These are phyloP conservation scores for Thaumetopoea pityocampa DNA, from an alignment of 1,140 invertebrate genomes.

Conservation along the genomic window DNA sequence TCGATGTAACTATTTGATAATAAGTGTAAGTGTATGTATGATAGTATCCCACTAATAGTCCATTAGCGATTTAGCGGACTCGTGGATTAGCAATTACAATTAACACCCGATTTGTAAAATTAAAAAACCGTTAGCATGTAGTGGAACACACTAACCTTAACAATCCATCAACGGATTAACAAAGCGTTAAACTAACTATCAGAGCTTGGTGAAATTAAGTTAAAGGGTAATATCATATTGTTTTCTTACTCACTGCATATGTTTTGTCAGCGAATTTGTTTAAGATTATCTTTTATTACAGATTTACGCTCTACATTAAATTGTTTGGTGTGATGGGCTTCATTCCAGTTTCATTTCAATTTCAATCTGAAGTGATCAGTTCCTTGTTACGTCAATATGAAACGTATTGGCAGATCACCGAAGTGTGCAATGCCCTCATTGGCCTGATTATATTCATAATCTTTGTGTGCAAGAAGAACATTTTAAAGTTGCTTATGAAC, in stretches of 20 bases:
- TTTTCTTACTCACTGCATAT: background rate
- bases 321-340: slow-evolving; percentile 64
- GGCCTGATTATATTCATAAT: slow-evolving; percentile 72
- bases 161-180: too few relatives aligned
- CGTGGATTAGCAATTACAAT: too few relatives aligned
- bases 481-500: slow-evolving; percentile 58
- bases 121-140: too few relatives aligned
- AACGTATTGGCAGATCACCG: slow-evolving; percentile 41
- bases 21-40: too few relatives aligned
- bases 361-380: slow-evolving; percentile 60
- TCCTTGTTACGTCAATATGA: slow-evolving; percentile 36
- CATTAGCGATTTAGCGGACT: too few relatives aligned
- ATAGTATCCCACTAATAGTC: too few relatives aligned
- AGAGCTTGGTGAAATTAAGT: background rate
- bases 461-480: slow-evolving; percentile 74
- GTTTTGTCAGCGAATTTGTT: slow-evolving; percentile 5
- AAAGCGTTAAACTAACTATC: too few relatives aligned
- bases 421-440: slow-evolving; percentile 60
- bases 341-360: too few relatives aligned
- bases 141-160: too few relatives aligned
- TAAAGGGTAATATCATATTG: too few relatives aligned
- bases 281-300: slow-evolving; percentile 26
- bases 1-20: too few relatives aligned
- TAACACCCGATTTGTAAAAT: too few relatives aligned
- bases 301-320: slow-evolving; percentile 55